Base-by-base conservation (phyloP, 1,140 invertebrate species). In the Plectrocnemia conspersa region DNA sequence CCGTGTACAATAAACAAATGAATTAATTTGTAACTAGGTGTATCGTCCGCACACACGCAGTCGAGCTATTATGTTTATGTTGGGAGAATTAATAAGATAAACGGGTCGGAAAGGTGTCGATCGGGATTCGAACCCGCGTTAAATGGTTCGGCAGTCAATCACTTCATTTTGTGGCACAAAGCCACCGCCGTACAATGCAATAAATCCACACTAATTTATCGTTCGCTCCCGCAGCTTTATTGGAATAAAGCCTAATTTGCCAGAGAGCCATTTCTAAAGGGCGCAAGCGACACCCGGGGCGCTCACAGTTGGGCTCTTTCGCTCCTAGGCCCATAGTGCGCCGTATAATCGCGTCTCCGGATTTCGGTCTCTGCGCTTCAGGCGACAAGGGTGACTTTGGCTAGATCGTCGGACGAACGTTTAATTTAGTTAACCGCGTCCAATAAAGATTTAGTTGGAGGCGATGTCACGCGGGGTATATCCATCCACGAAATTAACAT, bases 131-230 rank as follows among this genome's bases (percentile, higher is more conserved):
- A 58, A 54, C 56, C 56, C 42, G 56, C 45, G 50, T 58, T 54
- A 58, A 42, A 35, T 54, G 52, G 44, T 48, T 45, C 35, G 45
- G 44, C 56, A 58, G 52, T 58, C 56, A 53, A 58, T 58, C 52
- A 54, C 50, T 58, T 24, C 33, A 47, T 47, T 47, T 32, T 47
- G 44, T 47, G 47, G 47, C 47, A 50, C 47, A 50, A 50, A 50
- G 21, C 49, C 48, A 11, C 33, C 33, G 38, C 29, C 42, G 24
- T 35, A 45, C 33, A 38, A 50, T 29, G 33, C 44, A 44, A 59
- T 59, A 59, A 59, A 59, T 59, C 58, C 49, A 32, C 58, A 52
- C 53, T 59, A 59, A 59, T 59, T 59, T 59, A 59, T 59, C 54
- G 58, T 52, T 35, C 35, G 52, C 38, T 41, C 44, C 53, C 44